phyloP scores from a whole-genome alignment of 2,113 vertebrate species.

The Origma solitaria region DNA sequence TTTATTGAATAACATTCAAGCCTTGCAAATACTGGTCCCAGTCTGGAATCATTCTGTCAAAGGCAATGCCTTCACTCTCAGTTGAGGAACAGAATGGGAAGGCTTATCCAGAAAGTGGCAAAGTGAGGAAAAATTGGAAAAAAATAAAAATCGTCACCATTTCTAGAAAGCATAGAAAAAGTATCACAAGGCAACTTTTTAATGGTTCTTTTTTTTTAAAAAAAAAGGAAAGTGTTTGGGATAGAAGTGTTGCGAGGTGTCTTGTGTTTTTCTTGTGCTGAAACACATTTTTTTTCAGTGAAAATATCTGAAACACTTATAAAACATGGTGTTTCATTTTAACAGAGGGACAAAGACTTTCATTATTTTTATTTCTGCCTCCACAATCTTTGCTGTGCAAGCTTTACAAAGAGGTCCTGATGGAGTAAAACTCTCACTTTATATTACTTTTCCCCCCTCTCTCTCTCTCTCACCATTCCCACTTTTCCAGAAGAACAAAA shows the following conservation, averaged over 20 bases:
- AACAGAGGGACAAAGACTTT: neutral
- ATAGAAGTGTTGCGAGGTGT: neutral
- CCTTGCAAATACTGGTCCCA: neutral
- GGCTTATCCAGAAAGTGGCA: neutral
- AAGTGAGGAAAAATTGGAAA: neutral
- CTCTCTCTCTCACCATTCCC: neutral
- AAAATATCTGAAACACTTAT: neutral
- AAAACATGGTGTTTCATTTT: neutral
- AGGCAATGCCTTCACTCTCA: neutral
- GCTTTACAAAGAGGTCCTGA: neutral
- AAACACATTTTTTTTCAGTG: neutral
- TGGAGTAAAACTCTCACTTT: slow-evolving; percentile 3
- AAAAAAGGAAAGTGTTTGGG: neutral
- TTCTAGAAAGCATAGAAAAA: neutral
- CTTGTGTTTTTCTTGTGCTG: neutral
- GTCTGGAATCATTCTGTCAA: neutral
- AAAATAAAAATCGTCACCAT: no score
- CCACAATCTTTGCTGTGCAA: slow-evolving; percentile 12
- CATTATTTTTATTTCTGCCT: slow-evolving; percentile 24
- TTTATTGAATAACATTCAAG: neutral
- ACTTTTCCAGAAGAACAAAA: neutral
- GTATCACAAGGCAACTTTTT: neutral
- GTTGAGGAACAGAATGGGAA: neutral
- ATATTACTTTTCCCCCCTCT: neutral
- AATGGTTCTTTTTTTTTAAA: neutral